phyloP scores from a whole-genome alignment of 2,113 vertebrate genomes.

The Tragelaphus imberbis region DNA sequence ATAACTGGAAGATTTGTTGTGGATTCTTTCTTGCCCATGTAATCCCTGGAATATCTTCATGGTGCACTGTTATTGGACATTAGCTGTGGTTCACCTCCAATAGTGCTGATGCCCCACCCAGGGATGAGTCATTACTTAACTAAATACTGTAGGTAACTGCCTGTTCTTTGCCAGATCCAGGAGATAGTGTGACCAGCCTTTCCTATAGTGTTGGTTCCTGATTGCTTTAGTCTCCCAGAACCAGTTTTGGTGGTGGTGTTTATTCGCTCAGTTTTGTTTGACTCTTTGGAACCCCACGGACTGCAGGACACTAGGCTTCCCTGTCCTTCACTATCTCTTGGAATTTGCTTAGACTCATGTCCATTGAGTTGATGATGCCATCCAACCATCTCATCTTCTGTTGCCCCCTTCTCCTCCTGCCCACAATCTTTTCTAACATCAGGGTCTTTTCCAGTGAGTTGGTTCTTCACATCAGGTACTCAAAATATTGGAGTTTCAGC shows the following conservation, averaged over 20 bases:
- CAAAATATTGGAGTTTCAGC: not conserved
- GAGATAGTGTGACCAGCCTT: not conserved
- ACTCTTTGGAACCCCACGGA: not conserved
- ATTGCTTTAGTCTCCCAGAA: not conserved
- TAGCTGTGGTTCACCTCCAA: not conserved
- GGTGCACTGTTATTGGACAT: not conserved
- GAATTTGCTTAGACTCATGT: not conserved
- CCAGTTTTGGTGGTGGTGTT: not conserved
- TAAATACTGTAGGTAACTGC: not conserved
- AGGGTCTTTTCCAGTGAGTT: no score
- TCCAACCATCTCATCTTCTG: no score
- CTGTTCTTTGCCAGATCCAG: not conserved
- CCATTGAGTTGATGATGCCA: not conserved
- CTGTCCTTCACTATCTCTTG: not conserved
- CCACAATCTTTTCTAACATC: no score
- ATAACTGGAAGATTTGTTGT: not conserved
- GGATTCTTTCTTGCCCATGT: not conserved
- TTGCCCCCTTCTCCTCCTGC: no score
- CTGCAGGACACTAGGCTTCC: not conserved
- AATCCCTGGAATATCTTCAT: not conserved
- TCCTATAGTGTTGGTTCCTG: not conserved
- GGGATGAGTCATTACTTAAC: not conserved
- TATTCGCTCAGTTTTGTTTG: not conserved
- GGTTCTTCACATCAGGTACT: no score
- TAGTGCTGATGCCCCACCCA: rapidly evolving